Evolutionary conservation across 2,888 invertebrate genomes (phyloP).

Genomic region (Pinctada fucata): DNA sequence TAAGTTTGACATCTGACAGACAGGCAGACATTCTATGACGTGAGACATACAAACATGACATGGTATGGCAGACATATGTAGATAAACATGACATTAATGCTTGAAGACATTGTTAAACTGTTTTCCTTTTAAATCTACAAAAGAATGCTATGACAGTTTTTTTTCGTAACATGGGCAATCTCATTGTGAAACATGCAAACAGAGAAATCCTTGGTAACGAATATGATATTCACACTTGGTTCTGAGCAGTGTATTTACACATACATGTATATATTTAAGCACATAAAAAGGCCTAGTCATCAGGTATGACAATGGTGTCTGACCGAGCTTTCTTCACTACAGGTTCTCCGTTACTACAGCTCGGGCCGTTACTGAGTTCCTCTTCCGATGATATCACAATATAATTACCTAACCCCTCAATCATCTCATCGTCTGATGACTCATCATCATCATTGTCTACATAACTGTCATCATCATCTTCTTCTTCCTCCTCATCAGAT

Average conservation of each 20-base stretch:
- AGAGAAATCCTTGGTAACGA: too few species aligned
- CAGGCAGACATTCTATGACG: too few species aligned
- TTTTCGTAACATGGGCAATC: too few species aligned
- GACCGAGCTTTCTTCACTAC: slow-evolving; percentile 35
- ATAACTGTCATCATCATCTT: slow-evolving; percentile 40
- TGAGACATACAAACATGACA: too few species aligned
- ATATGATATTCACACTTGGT: too few species aligned
- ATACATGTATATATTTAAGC: neutral
- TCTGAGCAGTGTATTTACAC: neutral
- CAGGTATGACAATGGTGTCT: slow-evolving; percentile 48
- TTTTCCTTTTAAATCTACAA: too few species aligned
- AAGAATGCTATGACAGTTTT: too few species aligned
- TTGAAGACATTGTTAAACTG: too few species aligned
- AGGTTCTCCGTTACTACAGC: slow-evolving; percentile 28
- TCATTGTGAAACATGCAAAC: too few species aligned
- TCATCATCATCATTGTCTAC: slow-evolving; percentile 37
- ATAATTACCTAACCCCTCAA: slow-evolving; percentile 16
- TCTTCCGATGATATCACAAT: slow-evolving; percentile 27
- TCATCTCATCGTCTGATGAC: slow-evolving; percentile 13
- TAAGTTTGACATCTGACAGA: too few species aligned
- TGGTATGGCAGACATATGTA: too few species aligned
- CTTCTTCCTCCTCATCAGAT: slow-evolving; percentile 40
- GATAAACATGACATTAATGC: too few species aligned
- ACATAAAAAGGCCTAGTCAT: slow-evolving; percentile 35
- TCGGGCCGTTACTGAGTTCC: slow-evolving; percentile 21